Evolutionary conservation across 2,888 invertebrate genomes (phyloP).

Genomic region (Palloptera scutellata): DNA sequence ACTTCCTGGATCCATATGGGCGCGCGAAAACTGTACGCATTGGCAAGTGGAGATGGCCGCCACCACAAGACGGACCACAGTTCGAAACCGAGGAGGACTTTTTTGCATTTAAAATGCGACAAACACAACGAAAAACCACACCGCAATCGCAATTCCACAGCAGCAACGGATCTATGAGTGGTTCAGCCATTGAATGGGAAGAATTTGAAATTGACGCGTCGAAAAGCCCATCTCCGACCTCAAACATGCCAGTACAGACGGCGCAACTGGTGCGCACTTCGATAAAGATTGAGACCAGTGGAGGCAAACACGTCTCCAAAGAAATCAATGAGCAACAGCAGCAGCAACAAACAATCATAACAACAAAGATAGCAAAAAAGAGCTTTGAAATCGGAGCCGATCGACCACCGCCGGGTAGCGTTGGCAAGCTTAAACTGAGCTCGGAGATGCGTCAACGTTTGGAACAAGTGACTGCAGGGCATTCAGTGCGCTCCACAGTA

Average conservation of each 20-base stretch:
- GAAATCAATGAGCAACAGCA: slow-evolving; percentile 45
- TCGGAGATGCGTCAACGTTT: slow-evolving; percentile 90
- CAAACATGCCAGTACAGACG: slow-evolving; percentile 40
- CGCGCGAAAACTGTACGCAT: slow-evolving; percentile 94
- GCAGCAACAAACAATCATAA: slow-evolving; percentile 35
- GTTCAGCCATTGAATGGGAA: slow-evolving; percentile 80
- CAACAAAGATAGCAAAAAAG: slow-evolving; percentile 61
- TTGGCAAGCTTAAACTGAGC: slow-evolving; percentile 88
- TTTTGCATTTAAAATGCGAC: slow-evolving; percentile 87
- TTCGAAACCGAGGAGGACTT: slow-evolving; percentile 83
- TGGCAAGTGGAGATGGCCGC: slow-evolving; percentile 97
- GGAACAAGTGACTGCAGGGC: slow-evolving; percentile 88
- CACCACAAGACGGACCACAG: slow-evolving; percentile 77
- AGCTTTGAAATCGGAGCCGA: slow-evolving; percentile 85
- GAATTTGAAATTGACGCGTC: slow-evolving; percentile 78
- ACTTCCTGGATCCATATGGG: slow-evolving; percentile 90
- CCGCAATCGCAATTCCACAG: slow-evolving; percentile 69
- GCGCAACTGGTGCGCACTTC: slow-evolving; percentile 51
- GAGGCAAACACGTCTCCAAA: slow-evolving; percentile 42
- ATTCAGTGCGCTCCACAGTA: slow-evolving; percentile 81
- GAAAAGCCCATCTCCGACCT: slow-evolving; percentile 55
- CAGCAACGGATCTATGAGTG: slow-evolving; percentile 57
- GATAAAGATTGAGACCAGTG: slow-evolving; percentile 53
- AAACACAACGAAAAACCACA: slow-evolving; percentile 81
- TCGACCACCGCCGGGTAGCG: slow-evolving; percentile 84